Evolutionary conservation across 2,113 vertebrate genomes (phyloP).

Genomic region (Pelecanoides urinatrix): DNA sequence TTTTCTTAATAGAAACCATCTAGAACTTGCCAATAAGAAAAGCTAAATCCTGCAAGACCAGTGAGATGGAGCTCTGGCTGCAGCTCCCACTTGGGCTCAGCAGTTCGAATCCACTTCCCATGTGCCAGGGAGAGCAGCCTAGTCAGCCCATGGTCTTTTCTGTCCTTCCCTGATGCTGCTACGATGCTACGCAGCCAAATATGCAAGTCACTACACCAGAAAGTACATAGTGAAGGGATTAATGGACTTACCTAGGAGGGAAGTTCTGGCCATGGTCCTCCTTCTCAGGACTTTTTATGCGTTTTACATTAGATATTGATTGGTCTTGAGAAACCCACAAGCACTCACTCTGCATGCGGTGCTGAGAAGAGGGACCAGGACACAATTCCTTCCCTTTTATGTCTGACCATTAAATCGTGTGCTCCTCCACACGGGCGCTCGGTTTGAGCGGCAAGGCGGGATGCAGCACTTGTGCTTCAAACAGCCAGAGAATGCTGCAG

Average conservation of each 20-base stretch:
- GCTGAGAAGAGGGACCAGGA: neutral
- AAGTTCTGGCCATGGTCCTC: neutral
- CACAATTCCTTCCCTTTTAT: neutral
- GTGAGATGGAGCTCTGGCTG: neutral
- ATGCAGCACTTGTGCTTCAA: neutral
- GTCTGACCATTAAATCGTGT: fast-evolving
- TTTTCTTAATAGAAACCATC: conserved; percentile 2
- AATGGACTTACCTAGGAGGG: neutral
- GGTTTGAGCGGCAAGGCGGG: neutral
- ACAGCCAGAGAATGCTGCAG: neutral
- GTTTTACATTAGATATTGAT: fast-evolving
- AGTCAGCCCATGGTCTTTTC: neutral
- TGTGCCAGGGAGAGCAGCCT: neutral
- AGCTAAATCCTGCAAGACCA: neutral
- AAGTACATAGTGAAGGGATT: neutral
- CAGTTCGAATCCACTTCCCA: neutral
- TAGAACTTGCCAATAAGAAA: neutral
- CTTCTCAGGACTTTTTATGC: neutral
- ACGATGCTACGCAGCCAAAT: neutral
- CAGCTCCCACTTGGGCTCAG: neutral
- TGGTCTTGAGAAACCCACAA: neutral
- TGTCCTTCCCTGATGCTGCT: neutral
- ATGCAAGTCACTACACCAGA: neutral
- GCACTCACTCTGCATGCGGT: fast-evolving
- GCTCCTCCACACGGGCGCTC: neutral